phyloP scores from a whole-genome alignment of 2,888 invertebrate genomes.

The Nezara viridula region DNA sequence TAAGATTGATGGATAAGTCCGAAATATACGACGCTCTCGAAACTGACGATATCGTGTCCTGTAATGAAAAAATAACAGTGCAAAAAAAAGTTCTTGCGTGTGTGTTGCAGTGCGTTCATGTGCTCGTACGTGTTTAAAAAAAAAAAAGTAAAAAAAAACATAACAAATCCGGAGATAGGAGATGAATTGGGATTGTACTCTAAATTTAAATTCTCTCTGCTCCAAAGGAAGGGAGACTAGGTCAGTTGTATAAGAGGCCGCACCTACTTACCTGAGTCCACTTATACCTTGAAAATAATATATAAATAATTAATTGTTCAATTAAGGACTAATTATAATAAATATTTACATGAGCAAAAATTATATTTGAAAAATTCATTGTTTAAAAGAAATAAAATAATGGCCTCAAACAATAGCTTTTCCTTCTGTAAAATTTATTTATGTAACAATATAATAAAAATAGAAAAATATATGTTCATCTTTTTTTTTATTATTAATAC shows the following conservation, averaged over 20 bases:
- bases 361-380: background rate
- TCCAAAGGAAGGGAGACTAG: slow-evolving; percentile 21
- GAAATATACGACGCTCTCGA: background rate
- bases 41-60: background rate
- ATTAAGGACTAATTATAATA: background rate
- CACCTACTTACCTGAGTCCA: background rate
- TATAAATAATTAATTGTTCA: background rate
- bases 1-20: background rate
- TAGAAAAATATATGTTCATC: no score
- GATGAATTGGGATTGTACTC: slow-evolving; percentile 39
- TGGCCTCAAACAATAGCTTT: background rate
- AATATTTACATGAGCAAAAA: background rate
- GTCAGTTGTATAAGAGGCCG: slow-evolving; percentile 2
- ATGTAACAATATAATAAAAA: no score
- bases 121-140: background rate
- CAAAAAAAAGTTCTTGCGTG: background rate
- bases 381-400: background rate
- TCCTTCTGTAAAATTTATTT: no score
- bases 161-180: background rate
- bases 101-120: background rate
- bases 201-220: slow-evolving; percentile 36
- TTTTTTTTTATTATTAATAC: no score
- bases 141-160: background rate
- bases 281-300: background rate
- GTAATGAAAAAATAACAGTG: background rate